phyloP scores from a whole-genome alignment of 2,797 vertebrate genomes.

The Pelochelys cantorii region DNA sequence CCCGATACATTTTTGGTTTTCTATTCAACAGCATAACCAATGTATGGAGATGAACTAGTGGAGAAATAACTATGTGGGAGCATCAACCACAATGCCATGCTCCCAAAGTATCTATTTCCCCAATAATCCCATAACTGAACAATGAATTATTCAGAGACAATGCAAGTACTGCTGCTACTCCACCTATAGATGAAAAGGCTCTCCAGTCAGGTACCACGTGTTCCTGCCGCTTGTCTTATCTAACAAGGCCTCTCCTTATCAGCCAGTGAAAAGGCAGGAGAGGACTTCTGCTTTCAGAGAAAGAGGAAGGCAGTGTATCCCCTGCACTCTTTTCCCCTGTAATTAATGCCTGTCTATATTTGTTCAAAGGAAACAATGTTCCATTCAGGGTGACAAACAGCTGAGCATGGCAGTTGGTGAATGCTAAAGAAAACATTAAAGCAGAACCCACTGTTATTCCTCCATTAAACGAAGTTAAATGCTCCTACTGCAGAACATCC shows the following conservation, averaged over 20 bases:
- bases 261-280: slow-evolving; percentile 61
- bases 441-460: not conserved
- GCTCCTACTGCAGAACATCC: not conserved
- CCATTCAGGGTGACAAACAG: slow-evolving; percentile 27
- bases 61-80: not conserved
- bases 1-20: no score
- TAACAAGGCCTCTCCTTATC: slow-evolving; percentile 57
- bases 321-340: slow-evolving; percentile 19
- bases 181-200: slow-evolving; percentile 62
- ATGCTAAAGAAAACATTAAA: not conserved
- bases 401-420: not conserved
- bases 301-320: slow-evolving; percentile 58
- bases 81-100: not conserved
- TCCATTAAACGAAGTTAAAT: slow-evolving; percentile 31
- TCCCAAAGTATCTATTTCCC: not conserved
- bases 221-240: slow-evolving; percentile 57
- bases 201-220: slow-evolving; percentile 61
- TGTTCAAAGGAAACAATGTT: slow-evolving; percentile 37
- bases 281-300: slow-evolving; percentile 39
- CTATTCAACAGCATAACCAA: not conserved
- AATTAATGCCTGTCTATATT: slow-evolving; percentile 39
- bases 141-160: not conserved
- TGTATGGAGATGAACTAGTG: not conserved
- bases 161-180: slow-evolving; percentile 49
- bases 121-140: not conserved